Evolutionary conservation across 2,888 invertebrate species (phyloP), one percentile per base, ranked within the genome.

Genomic region (Lasioglossum pauxillum): DNA sequence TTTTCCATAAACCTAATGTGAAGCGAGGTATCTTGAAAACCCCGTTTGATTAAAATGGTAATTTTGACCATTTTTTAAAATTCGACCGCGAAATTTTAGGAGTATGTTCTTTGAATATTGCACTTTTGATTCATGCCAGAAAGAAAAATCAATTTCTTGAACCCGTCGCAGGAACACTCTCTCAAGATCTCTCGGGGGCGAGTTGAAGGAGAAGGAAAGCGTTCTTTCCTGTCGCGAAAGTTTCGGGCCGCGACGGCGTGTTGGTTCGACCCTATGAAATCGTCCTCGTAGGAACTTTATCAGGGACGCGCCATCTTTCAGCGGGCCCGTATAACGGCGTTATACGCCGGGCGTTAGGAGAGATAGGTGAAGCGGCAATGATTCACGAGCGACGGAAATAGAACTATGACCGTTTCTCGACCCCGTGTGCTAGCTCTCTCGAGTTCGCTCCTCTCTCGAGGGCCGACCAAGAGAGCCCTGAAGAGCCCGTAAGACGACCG

Each of bases 371-470:
- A 88, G 91, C 92, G 91, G 90, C 92, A 92, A 93, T 95, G 94
- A 95, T 95, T 95, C 95, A 94, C 93, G 93, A 92, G 92, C 89
- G 91, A 93, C 94, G 93, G 93, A 94, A 95, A 95, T 95, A 95
- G 95, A 95, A 94, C 92, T 93, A 91, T 91, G 92, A 90, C 92
- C 90, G 90, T 92, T 89, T 88, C 90, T 87, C 85, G 89, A 88
- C 85, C 88, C 84, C 88, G 82, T 89, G 82, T 87, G 90, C 87
- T 85, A 75, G 74, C 86, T 90, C 86, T 90, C 85, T 89, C 91
- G 89, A 86, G 90, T 91, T 90, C 88, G 89, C 90, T 89, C 67
- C 67, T 89, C 75, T 84, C 88, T 84, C 83, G 86, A 89, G 90
- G 89, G 85, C 89, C 88, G 87, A 75, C 84, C 78, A 78, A 88